phyloP scores from a whole-genome alignment of 2,797 vertebrate genomes.

The Lagorchestes hirsutus region DNA sequence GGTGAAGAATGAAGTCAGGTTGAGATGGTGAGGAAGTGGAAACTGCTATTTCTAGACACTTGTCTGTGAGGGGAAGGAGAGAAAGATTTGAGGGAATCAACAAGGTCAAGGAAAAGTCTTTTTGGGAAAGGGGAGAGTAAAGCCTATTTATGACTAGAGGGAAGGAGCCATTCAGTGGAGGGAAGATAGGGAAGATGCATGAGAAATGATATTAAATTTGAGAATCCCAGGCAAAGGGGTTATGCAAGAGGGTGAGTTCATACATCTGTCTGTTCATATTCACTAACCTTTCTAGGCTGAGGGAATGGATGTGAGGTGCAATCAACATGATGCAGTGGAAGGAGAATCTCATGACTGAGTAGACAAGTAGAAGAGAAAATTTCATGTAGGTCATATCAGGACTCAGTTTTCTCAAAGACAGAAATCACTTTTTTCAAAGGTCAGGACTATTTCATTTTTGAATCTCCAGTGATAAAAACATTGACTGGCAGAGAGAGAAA shows the following conservation, averaged over 20 bases:
- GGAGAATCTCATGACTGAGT: not conserved
- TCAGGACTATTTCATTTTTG: not conserved
- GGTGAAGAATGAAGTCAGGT: not conserved
- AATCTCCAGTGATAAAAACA: not conserved
- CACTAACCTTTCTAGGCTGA: not conserved
- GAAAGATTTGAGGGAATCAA: not conserved
- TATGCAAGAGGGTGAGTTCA: not conserved
- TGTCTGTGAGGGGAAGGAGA: not conserved
- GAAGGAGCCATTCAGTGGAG: not conserved
- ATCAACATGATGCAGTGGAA: not conserved
- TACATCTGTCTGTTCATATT: not conserved
- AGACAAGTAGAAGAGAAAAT: not conserved
- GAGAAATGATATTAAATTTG: not conserved
- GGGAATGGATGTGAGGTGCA: not conserved
- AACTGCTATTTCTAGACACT: not conserved
- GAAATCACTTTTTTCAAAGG: not conserved
- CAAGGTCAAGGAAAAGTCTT: not conserved
- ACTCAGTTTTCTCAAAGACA: not conserved
- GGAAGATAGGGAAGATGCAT: not conserved
- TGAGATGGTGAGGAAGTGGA: not conserved
- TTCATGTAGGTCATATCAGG: not conserved
- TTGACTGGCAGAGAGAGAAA: not conserved
- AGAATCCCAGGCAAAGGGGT: not conserved
- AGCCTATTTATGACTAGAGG: not conserved
- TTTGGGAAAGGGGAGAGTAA: not conserved